Evolutionary conservation across 2,113 vertebrate species (phyloP).

Genomic region (Paracanthobrama guichenoti): DNA sequence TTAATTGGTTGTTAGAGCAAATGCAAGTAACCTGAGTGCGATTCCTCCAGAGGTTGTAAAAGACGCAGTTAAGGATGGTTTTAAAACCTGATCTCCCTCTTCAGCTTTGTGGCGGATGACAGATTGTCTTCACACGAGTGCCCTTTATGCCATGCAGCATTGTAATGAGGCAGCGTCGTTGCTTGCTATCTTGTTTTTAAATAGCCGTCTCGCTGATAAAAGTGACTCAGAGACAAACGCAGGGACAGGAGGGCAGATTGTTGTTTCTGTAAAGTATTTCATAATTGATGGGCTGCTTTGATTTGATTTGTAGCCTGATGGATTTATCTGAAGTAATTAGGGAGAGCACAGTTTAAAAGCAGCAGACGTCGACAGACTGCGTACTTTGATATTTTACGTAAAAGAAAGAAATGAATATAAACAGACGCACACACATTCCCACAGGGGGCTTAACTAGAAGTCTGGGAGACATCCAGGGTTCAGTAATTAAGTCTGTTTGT

Average conservation of each 20-base stretch:
- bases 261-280: constrained; percentile 11
- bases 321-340: constrained; percentile 17
- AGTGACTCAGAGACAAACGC: background rate
- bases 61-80: background rate
- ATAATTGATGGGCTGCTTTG: constrained; percentile 23
- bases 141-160: background rate
- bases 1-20: constrained; percentile 17
- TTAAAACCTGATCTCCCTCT: constrained; percentile 2
- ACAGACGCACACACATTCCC: constrained; percentile 17
- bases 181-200: constrained; percentile 1
- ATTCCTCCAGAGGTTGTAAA: constrained; percentile 3
- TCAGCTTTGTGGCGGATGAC: background rate
- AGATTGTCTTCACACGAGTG: background rate
- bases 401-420: background rate
- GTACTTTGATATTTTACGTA: background rate
- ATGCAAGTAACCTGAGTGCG: background rate
- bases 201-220: background rate
- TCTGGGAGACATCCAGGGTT: constrained; percentile 56
- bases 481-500: constrained; percentile 70
- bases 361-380: background rate
- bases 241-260: constrained; percentile 8
- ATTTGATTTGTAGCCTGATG: constrained; percentile 17
- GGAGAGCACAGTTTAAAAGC: background rate
- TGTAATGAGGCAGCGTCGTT: background rate
- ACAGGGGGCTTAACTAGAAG: constrained; percentile 32